Percentiles rank a stretch among this genome's conserved stretches.
Evolutionary conservation across 2,888 invertebrate species (phyloP).

Genomic region (Neocrepidodera transversa): DNA sequence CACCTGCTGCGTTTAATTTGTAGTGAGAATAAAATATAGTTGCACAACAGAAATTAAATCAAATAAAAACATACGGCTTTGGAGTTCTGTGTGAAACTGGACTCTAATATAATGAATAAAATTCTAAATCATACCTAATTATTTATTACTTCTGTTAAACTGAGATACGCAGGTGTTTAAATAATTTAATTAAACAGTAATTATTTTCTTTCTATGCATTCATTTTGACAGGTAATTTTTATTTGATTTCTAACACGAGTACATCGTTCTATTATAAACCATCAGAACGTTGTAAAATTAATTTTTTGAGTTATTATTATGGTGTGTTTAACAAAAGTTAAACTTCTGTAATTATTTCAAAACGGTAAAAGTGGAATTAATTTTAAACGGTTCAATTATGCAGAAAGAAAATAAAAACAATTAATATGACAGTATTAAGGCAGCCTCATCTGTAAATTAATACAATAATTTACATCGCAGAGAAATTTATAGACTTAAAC

Average conservation of each 20-base stretch:
- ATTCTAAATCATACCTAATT: constrained; percentile 1
- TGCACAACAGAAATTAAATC: constrained; percentile 9
- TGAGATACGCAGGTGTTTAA: neutral
- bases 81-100: neutral
- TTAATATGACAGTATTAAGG: neutral
- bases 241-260: too few species aligned
- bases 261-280: too few species aligned
- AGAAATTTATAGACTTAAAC: constrained; percentile 1
- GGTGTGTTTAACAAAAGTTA: neutral
- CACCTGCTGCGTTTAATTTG: constrained; percentile 6
- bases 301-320: neutral
- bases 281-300: too few species aligned
- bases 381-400: neutral
- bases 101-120: neutral
- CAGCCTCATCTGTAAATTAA: neutral
- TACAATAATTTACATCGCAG: neutral
- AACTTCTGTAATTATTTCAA: neutral
- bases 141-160: neutral
- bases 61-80: neutral
- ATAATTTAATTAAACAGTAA: constrained; percentile 1
- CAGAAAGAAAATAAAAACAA: neutral
- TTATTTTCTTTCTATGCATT: neutral
- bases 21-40: neutral
- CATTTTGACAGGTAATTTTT: too few species aligned
- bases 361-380: neutral